phyloP scores from a whole-genome alignment of 2,888 invertebrate genomes.

The Leptopterna dolabrata region DNA sequence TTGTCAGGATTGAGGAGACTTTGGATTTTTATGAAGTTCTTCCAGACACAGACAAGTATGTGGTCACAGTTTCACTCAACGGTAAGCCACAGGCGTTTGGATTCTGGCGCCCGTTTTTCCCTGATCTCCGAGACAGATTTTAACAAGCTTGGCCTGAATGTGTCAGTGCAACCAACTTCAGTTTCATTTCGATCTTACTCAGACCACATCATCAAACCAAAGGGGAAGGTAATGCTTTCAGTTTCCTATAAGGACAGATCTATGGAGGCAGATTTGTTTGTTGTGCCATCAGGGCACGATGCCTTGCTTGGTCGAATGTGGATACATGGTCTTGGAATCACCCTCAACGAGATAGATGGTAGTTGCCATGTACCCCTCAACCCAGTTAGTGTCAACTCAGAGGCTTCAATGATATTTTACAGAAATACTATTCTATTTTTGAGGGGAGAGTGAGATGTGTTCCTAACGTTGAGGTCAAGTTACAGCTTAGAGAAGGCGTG shows the following conservation, averaged over 20 bases:
- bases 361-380: neutral
- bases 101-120: conserved; percentile 41
- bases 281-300: conserved; percentile 34
- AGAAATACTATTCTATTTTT: conserved; percentile 23
- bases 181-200: conserved; percentile 32
- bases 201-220: conserved; percentile 33
- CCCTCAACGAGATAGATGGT: conserved; percentile 41
- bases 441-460: conserved; percentile 38
- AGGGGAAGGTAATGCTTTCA: conserved; percentile 44
- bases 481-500: too few relatives aligned
- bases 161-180: conserved; percentile 43
- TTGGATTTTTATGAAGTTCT: conserved; percentile 30
- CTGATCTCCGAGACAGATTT: conserved; percentile 42
- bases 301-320: conserved; percentile 45
- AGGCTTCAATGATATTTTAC: conserved; percentile 32
- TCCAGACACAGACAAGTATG: conserved; percentile 31
- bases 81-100: conserved; percentile 43
- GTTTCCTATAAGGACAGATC: conserved; percentile 28
- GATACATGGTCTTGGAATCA: conserved; percentile 43
- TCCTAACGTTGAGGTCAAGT: neutral
- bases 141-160: conserved; percentile 22
- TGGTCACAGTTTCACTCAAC: conserved; percentile 47
- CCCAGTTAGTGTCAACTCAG: conserved; percentile 17
- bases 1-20: conserved; percentile 4
- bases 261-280: conserved; percentile 25